Percentiles rank a stretch among this genome's conserved stretches.
Evolutionary conservation across 2,888 invertebrate species (phyloP).

Genomic region (Aplocera efformata): DNA sequence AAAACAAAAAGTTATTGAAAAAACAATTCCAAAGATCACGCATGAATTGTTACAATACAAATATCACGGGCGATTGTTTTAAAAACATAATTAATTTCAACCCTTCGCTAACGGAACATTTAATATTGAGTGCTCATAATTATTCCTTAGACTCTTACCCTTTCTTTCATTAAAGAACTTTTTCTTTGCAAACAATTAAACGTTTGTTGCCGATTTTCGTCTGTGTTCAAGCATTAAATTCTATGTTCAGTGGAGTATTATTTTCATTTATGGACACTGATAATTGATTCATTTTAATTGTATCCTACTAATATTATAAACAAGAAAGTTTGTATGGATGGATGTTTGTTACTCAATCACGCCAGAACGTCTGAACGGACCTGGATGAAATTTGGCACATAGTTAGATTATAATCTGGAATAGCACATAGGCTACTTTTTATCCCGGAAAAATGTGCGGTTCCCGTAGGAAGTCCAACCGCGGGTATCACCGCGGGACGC

Average conservation of each 20-base stretch:
- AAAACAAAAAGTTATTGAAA: slow-evolving; percentile 76
- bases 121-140: slow-evolving; percentile 80
- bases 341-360: too few species aligned
- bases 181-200: slow-evolving; percentile 54
- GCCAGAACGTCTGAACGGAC: too few species aligned
- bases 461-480: too few species aligned
- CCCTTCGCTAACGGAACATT: slow-evolving; percentile 78
- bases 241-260: slow-evolving; percentile 13
- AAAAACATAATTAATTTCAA: slow-evolving; percentile 78
- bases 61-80: slow-evolving; percentile 75
- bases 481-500: too few species aligned
- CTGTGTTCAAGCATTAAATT: slow-evolving; percentile 23
- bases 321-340: too few species aligned
- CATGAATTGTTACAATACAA: slow-evolving; percentile 73
- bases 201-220: slow-evolving; percentile 50
- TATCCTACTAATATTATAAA: too few species aligned
- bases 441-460: too few species aligned
- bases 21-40: slow-evolving; percentile 76
- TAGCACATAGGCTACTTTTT: too few species aligned
- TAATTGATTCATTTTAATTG: slow-evolving; percentile 10
- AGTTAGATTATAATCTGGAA: too few species aligned
- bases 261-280: slow-evolving; percentile 32
- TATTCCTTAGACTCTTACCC: slow-evolving; percentile 74
- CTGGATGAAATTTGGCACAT: too few species aligned
- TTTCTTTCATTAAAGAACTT: slow-evolving; percentile 60